These are phyloP conservation scores for Amblyjoppa proteus DNA, from an alignment of 2,888 invertebrate species.

Conservation along the genomic window DNA sequence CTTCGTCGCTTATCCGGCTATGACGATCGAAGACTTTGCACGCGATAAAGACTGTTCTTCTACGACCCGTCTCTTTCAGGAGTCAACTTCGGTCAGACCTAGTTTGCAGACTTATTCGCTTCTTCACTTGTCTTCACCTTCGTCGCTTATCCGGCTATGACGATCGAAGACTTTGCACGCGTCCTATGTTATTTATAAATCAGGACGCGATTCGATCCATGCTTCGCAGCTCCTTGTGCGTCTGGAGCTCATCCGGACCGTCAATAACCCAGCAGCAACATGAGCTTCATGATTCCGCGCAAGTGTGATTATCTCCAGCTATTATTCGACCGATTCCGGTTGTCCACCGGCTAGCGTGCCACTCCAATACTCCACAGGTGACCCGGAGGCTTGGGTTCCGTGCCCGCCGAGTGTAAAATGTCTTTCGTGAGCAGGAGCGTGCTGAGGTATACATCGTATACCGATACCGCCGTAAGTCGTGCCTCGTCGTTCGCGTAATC, in stretches of 20 bases:
- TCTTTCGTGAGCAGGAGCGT: not conserved
- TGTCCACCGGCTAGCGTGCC: not conserved
- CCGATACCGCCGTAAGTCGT: too few species aligned
- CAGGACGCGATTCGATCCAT: not conserved
- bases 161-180: conserved; percentile 11
- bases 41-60: conserved; percentile 59
- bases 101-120: conserved; percentile 22
- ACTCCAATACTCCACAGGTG: not conserved
- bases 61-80: conserved; percentile 35
- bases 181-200: conserved; percentile 41
- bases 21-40: not conserved
- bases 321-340: not conserved
- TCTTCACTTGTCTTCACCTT: conserved; percentile 23
- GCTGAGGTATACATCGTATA: not conserved
- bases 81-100: conserved; percentile 26
- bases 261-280: not conserved
- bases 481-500: too few species aligned
- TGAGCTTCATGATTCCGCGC: not conserved
- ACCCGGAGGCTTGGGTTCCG: not conserved
- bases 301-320: not conserved
- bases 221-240: not conserved
- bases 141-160: conserved; percentile 22
- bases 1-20: conserved; percentile 21
- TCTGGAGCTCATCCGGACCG: conserved; percentile 26
- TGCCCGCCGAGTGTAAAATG: not conserved